Evolutionary conservation across 1,140 invertebrate genomes (phyloP), one percentile per base, ranked within the genome.

Genomic region (Gonioctena quinquepunctata): DNA sequence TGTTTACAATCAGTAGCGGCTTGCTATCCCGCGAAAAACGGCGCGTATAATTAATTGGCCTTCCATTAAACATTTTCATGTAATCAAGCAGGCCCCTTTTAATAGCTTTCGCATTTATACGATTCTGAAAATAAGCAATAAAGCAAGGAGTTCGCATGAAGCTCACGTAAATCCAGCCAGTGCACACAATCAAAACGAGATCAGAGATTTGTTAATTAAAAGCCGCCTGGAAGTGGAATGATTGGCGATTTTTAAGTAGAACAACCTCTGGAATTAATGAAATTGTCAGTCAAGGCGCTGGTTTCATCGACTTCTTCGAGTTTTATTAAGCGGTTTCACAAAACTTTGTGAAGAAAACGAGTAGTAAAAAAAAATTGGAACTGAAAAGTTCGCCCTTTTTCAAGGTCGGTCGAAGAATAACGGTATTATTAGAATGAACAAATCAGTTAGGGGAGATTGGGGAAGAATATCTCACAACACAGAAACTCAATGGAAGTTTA

Each of bases 261-360:
- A 61, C 59, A 27, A 16, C 23, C n/a, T 49, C 49, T 50, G 11
- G 59, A 70, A 70, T 70, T 70, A 70, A 70, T 70, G 68, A 65
- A 65, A 65, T 70, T 70, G 68, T 70, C 62, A 70, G 62, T 70
- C 68, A 70, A 63, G 62, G 61, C 56, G 62, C 49, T 65, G 61
- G 49, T 64, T 65, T 57, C 61, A 70, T 65, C 68, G 26, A 27
- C 28, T 69, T 16, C 22, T 54, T 54, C 18, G 18, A 11, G 18
- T 54, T 54, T n/a, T n/a, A n/a, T n/a, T n/a, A n/a, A n/a, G n/a
- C n/a, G n/a, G n/a, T n/a, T n/a, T n/a, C n/a, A n/a, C n/a, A n/a
- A n/a, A n/a, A n/a, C n/a, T n/a, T n/a, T n/a, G n/a, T n/a, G n/a
- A n/a, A n/a, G n/a, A n/a, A n/a, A n/a, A n/a, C n/a, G n/a, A n/a